phyloP scores from a whole-genome alignment of 2,113 vertebrate species.

The Mugil cephalus region DNA sequence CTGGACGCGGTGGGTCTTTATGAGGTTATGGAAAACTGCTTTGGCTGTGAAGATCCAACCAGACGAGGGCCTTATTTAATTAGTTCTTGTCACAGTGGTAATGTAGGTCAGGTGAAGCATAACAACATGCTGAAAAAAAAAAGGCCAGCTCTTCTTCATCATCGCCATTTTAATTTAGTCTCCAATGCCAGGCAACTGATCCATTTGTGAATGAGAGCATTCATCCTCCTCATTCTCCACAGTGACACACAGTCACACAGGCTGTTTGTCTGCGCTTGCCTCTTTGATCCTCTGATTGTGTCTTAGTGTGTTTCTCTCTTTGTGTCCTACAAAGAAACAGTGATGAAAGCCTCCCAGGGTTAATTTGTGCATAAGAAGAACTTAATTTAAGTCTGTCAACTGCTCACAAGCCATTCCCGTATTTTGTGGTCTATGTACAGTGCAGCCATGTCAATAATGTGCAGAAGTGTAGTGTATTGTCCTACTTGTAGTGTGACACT shows the following conservation, averaged over 20 bases:
- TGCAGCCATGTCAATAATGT: no score
- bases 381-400: not conserved
- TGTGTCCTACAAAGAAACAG: slow-evolving; percentile 8
- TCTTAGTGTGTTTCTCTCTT: slow-evolving; percentile 20
- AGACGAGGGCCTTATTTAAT: not conserved
- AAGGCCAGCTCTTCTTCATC: not conserved
- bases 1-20: not conserved
- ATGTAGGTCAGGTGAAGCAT: not conserved
- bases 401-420: no score
- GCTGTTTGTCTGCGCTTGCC: slow-evolving; percentile 12
- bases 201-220: slow-evolving; percentile 31
- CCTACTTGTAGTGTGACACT: no score
- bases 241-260: slow-evolving; percentile 23
- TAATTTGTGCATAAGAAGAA: slow-evolving; percentile 7
- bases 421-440: no score
- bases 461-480: no score
- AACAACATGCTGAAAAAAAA: not conserved
- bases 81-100: not conserved
- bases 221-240: slow-evolving; percentile 26
- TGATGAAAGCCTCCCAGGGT: slow-evolving; percentile 11
- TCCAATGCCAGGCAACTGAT: not conserved
- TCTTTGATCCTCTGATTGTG: slow-evolving; percentile 44
- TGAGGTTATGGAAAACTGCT: slow-evolving; percentile 3
- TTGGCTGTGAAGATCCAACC: not conserved
- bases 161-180: not conserved